These are phyloP conservation scores for Ploceus nigricollis DNA, from an alignment of 2,113 vertebrate species.

Conservation along the genomic window DNA sequence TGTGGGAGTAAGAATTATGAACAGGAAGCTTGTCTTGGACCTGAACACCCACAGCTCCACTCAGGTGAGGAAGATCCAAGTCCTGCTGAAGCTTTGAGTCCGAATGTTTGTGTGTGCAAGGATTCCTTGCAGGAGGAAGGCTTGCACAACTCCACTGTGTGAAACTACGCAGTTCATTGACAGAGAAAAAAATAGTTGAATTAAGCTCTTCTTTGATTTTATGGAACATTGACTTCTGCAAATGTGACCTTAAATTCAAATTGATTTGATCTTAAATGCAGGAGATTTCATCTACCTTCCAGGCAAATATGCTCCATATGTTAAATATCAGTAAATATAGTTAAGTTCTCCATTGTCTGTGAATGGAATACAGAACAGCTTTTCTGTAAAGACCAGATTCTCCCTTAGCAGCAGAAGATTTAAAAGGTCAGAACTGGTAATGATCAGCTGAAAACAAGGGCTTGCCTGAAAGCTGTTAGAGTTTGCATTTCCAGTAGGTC, in stretches of 20 bases:
- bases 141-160: accelerated
- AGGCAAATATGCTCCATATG: constrained; percentile 62
- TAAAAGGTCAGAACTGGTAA: constrained; percentile 63
- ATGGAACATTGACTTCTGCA: constrained; percentile 42
- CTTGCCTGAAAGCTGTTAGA: constrained; percentile 1
- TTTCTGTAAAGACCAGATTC: constrained; percentile 57
- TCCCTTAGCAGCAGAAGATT: constrained; percentile 63
- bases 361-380: constrained; percentile 47
- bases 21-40: neutral
- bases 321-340: constrained; percentile 66
- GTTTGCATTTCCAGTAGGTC: constrained; percentile 14
- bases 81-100: accelerated
- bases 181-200: constrained; percentile 2
- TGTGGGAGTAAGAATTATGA: neutral
- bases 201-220: constrained; percentile 60
- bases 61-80: neutral
- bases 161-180: neutral
- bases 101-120: neutral
- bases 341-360: constrained; percentile 48
- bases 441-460: constrained; percentile 55
- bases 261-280: constrained; percentile 64
- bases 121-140: neutral
- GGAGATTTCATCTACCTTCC: constrained; percentile 58
- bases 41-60: neutral
- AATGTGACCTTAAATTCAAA: constrained; percentile 68